Evolutionary conservation across 2,113 vertebrate genomes (phyloP).

Genomic region (Corythaixoides concolor): DNA sequence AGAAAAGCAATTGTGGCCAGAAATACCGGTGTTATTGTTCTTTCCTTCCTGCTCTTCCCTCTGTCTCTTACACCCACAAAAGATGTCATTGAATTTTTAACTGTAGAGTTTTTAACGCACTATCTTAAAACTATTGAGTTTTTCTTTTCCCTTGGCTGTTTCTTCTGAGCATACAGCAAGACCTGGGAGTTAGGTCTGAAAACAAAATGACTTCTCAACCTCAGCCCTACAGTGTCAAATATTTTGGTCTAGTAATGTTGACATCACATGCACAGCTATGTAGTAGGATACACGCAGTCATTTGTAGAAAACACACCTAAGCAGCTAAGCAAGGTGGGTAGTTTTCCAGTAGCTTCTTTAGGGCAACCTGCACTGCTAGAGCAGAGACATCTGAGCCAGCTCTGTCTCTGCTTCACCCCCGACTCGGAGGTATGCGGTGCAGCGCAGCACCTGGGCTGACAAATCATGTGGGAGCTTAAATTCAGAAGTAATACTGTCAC

Average conservation of each 20-base stretch:
- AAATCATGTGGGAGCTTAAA: background rate
- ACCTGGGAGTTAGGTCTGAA: background rate
- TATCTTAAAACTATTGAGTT: background rate
- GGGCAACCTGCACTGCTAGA: background rate
- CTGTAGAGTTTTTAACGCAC: background rate
- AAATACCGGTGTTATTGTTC: background rate
- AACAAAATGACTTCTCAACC: background rate
- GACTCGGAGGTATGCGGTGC: accelerated
- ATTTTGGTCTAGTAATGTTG: background rate
- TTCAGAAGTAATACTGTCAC: background rate
- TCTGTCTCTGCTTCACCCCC: accelerated
- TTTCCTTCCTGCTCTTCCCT: background rate
- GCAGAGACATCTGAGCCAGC: background rate
- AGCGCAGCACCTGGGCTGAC: background rate
- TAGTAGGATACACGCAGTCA: accelerated
- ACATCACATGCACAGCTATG: background rate
- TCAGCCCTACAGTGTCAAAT: background rate
- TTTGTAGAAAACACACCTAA: background rate
- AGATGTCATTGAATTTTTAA: background rate
- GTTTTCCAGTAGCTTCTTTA: background rate
- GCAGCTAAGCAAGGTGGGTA: background rate
- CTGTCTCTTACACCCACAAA: background rate
- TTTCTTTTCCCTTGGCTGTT: background rate
- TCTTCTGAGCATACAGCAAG: background rate
- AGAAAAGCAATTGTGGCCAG: background rate